A percentile compares a stretch with the other conserved stretches of the same genome.
phyloP scores from a whole-genome alignment of 1,140 invertebrate species.

The Eumaeus atala region DNA sequence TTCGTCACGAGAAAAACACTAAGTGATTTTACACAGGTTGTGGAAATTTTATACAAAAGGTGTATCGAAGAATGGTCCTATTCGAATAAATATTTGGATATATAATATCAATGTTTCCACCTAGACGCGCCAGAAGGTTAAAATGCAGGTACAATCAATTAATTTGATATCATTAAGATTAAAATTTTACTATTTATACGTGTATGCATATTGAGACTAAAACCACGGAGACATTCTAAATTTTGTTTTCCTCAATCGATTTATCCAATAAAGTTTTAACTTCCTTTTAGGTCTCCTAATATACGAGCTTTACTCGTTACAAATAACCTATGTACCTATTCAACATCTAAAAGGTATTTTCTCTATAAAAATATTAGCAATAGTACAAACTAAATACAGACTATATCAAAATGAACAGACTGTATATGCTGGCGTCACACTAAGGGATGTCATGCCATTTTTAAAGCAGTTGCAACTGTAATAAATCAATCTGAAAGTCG shows the following conservation, averaged over 20 bases:
- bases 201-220: no score
- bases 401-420: slow-evolving; percentile 40
- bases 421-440: slow-evolving; percentile 29
- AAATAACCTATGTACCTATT: slow-evolving; percentile 35
- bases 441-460: slow-evolving; percentile 20
- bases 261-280: no score
- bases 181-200: no score
- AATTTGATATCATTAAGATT: no score
- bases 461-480: slow-evolving; percentile 13
- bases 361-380: slow-evolving; percentile 36
- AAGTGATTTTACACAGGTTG: not conserved
- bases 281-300: slow-evolving; percentile 2
- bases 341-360: slow-evolving; percentile 42
- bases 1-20: slow-evolving; percentile 7
- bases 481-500: slow-evolving; percentile 10
- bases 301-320: slow-evolving; percentile 22
- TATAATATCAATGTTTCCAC: no score
- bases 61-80: slow-evolving; percentile 2
- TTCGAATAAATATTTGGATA: no score
- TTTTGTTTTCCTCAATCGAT: no score
- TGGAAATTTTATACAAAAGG: slow-evolving; percentile 10
- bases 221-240: no score
- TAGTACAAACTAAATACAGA: slow-evolving; percentile 36
- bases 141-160: no score
- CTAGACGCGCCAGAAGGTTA: no score